Conservation (phyloP, 2,113 vertebrate genomes). For the Panthera leo region DNA sequence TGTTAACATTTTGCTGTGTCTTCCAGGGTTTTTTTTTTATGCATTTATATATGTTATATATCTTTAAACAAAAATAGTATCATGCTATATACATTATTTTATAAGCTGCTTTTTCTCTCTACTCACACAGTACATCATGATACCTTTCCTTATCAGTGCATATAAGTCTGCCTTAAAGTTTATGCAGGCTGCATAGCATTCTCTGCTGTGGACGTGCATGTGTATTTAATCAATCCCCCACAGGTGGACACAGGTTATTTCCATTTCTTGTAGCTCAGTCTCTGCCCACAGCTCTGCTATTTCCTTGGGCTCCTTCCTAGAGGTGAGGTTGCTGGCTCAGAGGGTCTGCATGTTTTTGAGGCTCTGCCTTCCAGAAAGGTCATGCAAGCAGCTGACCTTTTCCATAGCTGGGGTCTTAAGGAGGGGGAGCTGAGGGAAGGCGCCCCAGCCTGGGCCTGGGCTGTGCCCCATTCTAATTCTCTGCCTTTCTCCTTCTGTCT, state of each 20-base stretch:
- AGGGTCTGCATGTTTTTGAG: conserved; percentile 5
- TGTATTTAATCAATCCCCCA: neutral
- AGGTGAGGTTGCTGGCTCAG: neutral
- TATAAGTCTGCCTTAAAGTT: neutral
- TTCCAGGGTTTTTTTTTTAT: conserved; percentile 68
- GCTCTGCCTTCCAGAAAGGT: conserved; percentile 25
- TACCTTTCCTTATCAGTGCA: conserved; percentile 42
- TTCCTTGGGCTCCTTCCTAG: neutral
- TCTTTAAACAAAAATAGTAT: conserved; percentile 82
- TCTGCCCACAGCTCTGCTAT: neutral
- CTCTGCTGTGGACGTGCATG: conserved; percentile 52
- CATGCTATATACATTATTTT: conserved; percentile 82
- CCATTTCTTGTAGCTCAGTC: neutral
- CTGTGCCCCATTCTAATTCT: neutral
- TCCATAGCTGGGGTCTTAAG: neutral
- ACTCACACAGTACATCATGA: conserved; percentile 21
- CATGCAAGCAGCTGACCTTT: neutral
- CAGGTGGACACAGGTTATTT: neutral
- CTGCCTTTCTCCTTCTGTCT: neutral
- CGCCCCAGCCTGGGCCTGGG: neutral
- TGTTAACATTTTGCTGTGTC: conserved; percentile 40
- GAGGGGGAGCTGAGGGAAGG: too few relatives aligned
- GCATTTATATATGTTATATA: conserved; percentile 80
- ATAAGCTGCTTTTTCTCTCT: conserved; percentile 73
- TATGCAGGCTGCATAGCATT: conserved; percentile 35